Evolutionary conservation across 2,888 invertebrate genomes (phyloP), one percentile per base, ranked within the genome.

Genomic region (Smittia sp.): DNA sequence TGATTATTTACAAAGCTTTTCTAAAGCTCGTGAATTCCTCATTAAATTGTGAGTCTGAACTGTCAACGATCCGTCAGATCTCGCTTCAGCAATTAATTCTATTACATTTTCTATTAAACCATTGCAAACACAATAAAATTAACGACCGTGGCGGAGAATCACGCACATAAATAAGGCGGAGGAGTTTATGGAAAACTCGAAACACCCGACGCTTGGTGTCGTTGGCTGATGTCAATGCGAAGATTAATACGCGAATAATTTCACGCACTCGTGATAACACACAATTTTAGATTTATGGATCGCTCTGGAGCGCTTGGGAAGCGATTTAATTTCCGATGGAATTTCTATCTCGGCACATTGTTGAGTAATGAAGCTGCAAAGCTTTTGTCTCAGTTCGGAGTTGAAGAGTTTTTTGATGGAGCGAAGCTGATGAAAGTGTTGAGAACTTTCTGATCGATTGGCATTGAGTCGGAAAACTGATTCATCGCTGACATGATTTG

Each of bases 261-360:
- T 65, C 65, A 65, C 65, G 65, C 65, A 65, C 27, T 65, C 65
- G 25, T 65, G 65, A 65, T 46, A 46, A 46, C 46, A 46, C 32
- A 65, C 27, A 65, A 32, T 65, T 32, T 65, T 65, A 65, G 15
- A 65, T 65, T 65, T 65, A 65, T 65, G 32, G 46, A 6, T 46
- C 11, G n/a, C 11, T 11, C 46, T n/a, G 15, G n/a, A 46, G 11
- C 15, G 46, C 38, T 46, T 15, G n/a, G 46, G 32, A 46, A 46
- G 15, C 46, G 15, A 46, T 15, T 11, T 15, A 46, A 46, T 46
- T 46, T 46, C 11, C 46, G n/a, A 46, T n/a, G 46, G 46, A 46
- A 46, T 46, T 11, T 11, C 15, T 11, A 46, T 46, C 46, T 46
- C 46, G 46, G n/a, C 46, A n/a, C 46, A 46, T 1, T 46, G 46